phyloP scores from a whole-genome alignment of 2,888 invertebrate species.

The Sialis lutaria region DNA sequence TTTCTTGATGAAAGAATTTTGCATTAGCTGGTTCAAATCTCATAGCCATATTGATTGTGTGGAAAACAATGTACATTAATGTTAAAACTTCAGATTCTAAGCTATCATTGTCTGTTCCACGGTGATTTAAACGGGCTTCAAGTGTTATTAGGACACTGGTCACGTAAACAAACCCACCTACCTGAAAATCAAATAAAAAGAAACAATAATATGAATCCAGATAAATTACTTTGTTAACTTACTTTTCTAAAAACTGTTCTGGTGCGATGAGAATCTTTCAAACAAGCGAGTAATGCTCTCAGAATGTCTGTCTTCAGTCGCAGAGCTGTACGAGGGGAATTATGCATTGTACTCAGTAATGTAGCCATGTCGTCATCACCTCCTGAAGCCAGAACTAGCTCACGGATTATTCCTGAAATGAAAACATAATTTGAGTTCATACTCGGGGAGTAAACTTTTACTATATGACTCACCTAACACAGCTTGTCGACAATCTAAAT shows the following conservation, averaged over 20 bases:
- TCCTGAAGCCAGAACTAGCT: conserved; percentile 75
- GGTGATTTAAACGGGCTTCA: conserved; percentile 58
- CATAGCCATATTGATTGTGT: conserved; percentile 93
- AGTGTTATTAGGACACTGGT: conserved; percentile 87
- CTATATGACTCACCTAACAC: conserved; percentile 42
- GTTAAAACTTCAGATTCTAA: conserved; percentile 44
- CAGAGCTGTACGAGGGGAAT: conserved; percentile 63
- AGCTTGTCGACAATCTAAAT: conserved; percentile 63
- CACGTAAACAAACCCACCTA: conserved; percentile 94
- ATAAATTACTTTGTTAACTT: conserved; percentile 6
- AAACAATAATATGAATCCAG: conserved; percentile 1
- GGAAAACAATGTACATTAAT: conserved; percentile 76
- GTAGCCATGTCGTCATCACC: conserved; percentile 96
- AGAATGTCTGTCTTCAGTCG: conserved; percentile 80
- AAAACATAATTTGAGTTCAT: conserved; percentile 6
- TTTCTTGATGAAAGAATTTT: conserved; percentile 94
- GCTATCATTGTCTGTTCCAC: conserved; percentile 13
- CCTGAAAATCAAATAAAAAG: conserved; percentile 21
- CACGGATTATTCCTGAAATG: conserved; percentile 57
- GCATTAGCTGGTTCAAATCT: conserved; percentile 98
- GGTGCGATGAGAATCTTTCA: conserved; percentile 91
- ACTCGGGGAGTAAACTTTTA: not conserved
- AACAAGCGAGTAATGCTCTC: conserved; percentile 70
- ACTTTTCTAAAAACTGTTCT: conserved; percentile 92
- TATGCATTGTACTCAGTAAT: conserved; percentile 79